Evolutionary conservation across 2,888 invertebrate genomes (phyloP).

Genomic region (Lycaena phlaeas): DNA sequence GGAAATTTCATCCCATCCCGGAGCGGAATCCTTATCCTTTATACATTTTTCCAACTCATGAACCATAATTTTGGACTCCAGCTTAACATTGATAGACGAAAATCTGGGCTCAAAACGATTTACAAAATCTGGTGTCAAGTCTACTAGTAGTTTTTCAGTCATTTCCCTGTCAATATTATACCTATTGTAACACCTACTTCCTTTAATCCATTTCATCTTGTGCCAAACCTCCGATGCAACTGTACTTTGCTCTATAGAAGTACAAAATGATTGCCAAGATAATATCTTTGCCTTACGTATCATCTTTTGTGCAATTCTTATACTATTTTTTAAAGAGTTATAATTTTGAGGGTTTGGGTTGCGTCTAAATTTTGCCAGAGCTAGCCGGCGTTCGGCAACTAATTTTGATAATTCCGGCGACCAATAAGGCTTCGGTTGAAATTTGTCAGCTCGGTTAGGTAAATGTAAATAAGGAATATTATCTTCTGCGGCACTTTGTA

Average conservation of each 20-base stretch:
- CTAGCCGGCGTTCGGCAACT: constrained; percentile 4
- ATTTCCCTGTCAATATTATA: background rate
- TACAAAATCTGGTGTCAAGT: no score
- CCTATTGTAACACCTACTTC: background rate
- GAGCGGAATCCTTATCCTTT: constrained; percentile 1
- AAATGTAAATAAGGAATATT: constrained; percentile 1
- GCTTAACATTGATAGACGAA: background rate
- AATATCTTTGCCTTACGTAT: constrained; percentile 6
- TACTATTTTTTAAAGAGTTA: constrained; percentile 5
- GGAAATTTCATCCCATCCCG: constrained; percentile 2
- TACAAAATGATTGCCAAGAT: constrained; percentile 10
- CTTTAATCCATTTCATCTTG: constrained; percentile 12
- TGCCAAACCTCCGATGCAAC: constrained; percentile 10
- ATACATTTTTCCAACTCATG: constrained; percentile 8
- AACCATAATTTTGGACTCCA: constrained; percentile 5
- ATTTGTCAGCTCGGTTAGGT: background rate
- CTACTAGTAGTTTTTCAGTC: no score
- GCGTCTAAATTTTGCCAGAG: constrained; percentile 3
- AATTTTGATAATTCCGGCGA: background rate
- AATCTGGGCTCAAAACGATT: background rate
- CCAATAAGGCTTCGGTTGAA: constrained; percentile 2
- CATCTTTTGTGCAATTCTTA: background rate
- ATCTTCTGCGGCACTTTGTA: background rate
- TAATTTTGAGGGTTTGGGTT: constrained; percentile 7
- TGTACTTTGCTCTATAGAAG: constrained; percentile 1